Conservation (phyloP, 2,888 invertebrate species). For the Heliconius ethilla region DNA sequence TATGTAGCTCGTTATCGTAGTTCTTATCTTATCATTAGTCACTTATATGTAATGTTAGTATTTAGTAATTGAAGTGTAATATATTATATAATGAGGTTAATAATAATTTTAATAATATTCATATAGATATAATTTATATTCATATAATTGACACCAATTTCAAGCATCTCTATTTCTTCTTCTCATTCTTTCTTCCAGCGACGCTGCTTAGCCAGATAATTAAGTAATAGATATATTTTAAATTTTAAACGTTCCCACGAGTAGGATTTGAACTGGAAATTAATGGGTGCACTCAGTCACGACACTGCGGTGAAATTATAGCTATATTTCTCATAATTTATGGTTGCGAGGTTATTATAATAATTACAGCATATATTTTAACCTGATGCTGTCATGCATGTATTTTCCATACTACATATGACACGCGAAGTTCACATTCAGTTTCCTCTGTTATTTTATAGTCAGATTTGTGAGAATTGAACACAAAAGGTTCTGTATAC, state of each 20-base stretch:
- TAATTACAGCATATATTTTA: not conserved
- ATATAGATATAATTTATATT: too few species aligned
- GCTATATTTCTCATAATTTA: not conserved
- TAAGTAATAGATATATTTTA: not conserved
- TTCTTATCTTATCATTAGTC: slow-evolving; percentile 40
- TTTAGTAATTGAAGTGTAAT: slow-evolving; percentile 31
- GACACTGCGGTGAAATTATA: not conserved
- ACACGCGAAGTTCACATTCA: not conserved
- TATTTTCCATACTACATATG: not conserved
- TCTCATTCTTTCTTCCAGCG: too few species aligned
- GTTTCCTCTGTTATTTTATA: not conserved
- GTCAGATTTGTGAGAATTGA: not conserved
- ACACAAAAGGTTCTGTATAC: too few species aligned
- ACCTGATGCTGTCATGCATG: slow-evolving; percentile 2
- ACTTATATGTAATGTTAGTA: slow-evolving; percentile 32
- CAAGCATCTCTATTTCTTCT: too few species aligned
- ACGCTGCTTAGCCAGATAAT: not conserved
- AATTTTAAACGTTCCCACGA: not conserved
- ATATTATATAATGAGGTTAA: slow-evolving; percentile 1
- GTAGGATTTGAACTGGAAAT: not conserved
- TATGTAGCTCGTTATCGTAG: slow-evolving; percentile 35
- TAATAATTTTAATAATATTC: too few species aligned
- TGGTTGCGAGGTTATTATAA: not conserved
- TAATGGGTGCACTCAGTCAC: not conserved
- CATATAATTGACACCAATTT: too few species aligned